Evolutionary conservation across 2,888 invertebrate species (phyloP).

Genomic region (Cryptus viduatorius): DNA sequence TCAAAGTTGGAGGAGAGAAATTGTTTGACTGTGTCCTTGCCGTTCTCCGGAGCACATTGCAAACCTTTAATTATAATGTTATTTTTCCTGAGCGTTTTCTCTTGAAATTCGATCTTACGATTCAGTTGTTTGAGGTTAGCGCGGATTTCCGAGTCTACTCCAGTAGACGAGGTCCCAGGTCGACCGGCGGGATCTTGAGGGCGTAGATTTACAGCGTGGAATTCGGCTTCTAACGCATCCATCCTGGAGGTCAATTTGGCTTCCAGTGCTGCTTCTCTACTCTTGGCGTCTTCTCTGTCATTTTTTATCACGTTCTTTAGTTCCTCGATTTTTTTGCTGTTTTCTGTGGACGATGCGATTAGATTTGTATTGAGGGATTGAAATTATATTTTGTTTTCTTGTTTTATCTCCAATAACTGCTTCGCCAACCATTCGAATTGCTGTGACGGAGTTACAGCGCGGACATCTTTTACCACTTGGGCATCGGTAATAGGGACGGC

Average conservation of each 20-base stretch:
- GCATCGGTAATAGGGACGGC: conserved; percentile 1
- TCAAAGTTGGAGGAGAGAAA: conserved; percentile 36
- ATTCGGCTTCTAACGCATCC: conserved; percentile 17
- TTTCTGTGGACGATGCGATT: conserved; percentile 7
- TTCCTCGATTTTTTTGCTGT: conserved; percentile 20
- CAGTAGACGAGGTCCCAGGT: not conserved
- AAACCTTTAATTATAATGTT: conserved; percentile 42
- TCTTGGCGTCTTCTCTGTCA: conserved; percentile 14
- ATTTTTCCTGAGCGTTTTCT: conserved; percentile 28
- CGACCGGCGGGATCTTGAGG: not conserved
- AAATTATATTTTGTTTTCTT: conserved; percentile 24
- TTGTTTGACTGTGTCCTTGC: conserved; percentile 32
- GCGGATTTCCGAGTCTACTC: not conserved
- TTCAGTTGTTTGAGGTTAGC: conserved; percentile 26
- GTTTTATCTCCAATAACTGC: conserved; percentile 28
- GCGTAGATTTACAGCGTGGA: not conserved
- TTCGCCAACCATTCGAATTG: conserved; percentile 40
- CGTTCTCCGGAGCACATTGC: not conserved
- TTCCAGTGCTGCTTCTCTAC: conserved; percentile 10
- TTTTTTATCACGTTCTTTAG: conserved; percentile 4
- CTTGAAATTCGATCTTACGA: conserved; percentile 36
- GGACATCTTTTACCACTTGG: not conserved
- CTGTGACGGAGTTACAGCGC: conserved; percentile 20
- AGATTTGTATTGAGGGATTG: conserved; percentile 22
- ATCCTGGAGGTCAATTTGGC: conserved; percentile 30